Percentiles rank a stretch among this genome's conserved stretches.
Evolutionary conservation across 1,140 invertebrate species (phyloP).

Genomic region (Cydia fagiglandana): DNA sequence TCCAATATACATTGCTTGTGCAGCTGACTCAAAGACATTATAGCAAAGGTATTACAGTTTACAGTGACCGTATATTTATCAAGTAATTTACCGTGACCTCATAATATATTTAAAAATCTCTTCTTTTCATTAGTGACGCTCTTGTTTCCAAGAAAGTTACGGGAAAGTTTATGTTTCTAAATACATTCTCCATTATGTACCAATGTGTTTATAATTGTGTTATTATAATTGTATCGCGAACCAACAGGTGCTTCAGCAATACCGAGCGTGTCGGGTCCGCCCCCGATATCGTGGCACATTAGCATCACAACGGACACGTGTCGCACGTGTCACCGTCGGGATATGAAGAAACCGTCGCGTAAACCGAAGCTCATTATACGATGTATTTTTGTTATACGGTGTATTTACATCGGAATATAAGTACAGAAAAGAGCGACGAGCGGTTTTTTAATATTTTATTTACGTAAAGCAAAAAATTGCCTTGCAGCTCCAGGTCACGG

Average conservation of each 20-base stretch:
- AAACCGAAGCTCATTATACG: background rate
- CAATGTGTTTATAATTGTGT: background rate
- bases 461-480: too few species aligned
- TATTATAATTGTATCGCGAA: background rate
- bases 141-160: too few species aligned
- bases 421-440: too few species aligned
- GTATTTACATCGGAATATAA: background rate
- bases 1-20: background rate
- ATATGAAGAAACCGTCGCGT: background rate
- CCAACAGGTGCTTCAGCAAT: constrained; percentile 1
- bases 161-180: too few species aligned
- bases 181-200: too few species aligned
- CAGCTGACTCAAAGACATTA: background rate
- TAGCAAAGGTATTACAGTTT: background rate
- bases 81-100: too few species aligned
- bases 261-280: background rate
- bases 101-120: too few species aligned
- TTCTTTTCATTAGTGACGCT: too few species aligned
- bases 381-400: background rate
- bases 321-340: constrained; percentile 15
- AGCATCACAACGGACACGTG: constrained; percentile 23
- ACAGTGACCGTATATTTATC: background rate
- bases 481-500: too few species aligned
- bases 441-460: too few species aligned
- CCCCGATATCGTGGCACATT: constrained; percentile 16